Conservation (phyloP, 2,797 vertebrate species). For the Crocidura indochinensis region DNA sequence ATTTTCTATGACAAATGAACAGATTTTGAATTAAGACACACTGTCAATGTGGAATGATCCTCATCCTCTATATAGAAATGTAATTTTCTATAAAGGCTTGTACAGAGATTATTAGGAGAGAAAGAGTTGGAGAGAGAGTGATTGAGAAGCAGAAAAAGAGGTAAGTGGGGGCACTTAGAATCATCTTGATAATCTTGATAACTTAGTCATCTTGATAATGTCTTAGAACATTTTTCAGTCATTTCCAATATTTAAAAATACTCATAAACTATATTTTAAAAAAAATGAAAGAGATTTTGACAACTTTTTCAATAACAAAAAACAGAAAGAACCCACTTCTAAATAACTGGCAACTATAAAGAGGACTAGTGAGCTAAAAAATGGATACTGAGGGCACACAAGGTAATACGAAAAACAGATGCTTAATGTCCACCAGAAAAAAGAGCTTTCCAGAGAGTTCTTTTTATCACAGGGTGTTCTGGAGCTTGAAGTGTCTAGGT, state of each 20-base stretch:
- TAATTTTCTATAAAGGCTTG: not conserved
- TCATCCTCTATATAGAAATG: not conserved
- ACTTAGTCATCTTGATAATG: too few species aligned
- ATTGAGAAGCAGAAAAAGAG: not conserved
- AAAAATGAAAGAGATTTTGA: not conserved
- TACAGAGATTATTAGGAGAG: not conserved
- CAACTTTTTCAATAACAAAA: not conserved
- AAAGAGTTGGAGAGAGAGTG: not conserved
- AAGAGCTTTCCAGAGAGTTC: constrained; percentile 53
- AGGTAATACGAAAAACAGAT: not conserved
- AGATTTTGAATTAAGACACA: not conserved
- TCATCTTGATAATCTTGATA: too few species aligned
- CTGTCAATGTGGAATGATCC: not conserved
- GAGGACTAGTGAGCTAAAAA: not conserved
- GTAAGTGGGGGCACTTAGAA: too few species aligned
- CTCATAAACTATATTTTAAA: too few species aligned
- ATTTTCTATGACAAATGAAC: not conserved
- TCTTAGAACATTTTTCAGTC: too few species aligned
- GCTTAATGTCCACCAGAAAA: constrained; percentile 14
- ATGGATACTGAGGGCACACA: not conserved
- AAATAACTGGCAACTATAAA: not conserved
- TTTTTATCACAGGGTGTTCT: constrained; percentile 4
- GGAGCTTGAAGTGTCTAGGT: constrained; percentile 15
- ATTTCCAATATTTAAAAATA: too few species aligned
- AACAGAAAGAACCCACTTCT: not conserved